Conservation (phyloP, 2,797 vertebrate species). For the Perodicticus potto region DNA sequence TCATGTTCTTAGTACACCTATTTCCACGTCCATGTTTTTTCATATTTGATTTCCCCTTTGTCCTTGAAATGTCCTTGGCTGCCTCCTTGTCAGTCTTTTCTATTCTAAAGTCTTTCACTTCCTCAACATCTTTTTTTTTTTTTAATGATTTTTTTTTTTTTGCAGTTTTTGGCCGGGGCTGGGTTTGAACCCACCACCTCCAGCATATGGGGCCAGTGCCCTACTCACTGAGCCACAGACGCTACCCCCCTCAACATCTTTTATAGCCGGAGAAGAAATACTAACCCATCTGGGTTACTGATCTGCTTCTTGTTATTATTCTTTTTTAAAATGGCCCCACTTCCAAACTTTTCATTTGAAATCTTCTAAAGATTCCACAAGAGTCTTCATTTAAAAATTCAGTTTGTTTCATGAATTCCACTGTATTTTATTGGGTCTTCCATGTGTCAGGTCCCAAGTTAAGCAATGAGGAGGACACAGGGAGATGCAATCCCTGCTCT, state of each 20-base stretch:
- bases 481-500: background rate
- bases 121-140: background rate
- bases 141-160: too few relatives aligned
- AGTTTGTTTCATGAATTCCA: background rate
- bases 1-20: background rate
- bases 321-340: background rate
- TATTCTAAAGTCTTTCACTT: background rate
- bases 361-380: background rate
- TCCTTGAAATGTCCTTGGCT: background rate
- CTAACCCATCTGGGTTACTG: background rate
- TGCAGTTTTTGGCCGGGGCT: too few relatives aligned
- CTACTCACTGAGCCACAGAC: too few relatives aligned
- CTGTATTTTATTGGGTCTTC: background rate
- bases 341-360: constrained; percentile 53
- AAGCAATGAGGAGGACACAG: background rate
- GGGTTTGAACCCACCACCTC: too few relatives aligned
- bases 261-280: background rate
- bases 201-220: too few relatives aligned
- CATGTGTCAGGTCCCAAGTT: background rate
- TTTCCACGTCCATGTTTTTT: background rate
- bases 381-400: constrained; percentile 4
- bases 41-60: background rate
- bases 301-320: constrained; percentile 9
- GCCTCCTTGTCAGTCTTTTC: background rate
- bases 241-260: too few relatives aligned